Percentiles rank a stretch among this genome's conserved stretches.
Conservation (phyloP, 2,888 invertebrate genomes). For the Drosophila ochracea region DNA sequence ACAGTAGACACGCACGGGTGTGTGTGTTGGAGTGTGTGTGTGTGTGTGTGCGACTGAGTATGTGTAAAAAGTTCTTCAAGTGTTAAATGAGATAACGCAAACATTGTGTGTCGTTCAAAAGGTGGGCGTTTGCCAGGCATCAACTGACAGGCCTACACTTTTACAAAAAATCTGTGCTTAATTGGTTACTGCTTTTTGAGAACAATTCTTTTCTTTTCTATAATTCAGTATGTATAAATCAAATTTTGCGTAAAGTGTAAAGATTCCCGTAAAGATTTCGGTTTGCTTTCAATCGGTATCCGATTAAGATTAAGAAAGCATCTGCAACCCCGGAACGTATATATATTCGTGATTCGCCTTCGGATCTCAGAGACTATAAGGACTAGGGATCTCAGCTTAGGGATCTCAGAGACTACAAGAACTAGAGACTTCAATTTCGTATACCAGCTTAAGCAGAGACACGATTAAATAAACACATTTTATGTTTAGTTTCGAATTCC, state of each 20-base stretch:
- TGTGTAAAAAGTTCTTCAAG: constrained; percentile 72
- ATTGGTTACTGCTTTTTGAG: neutral
- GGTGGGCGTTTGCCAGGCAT: constrained; percentile 4
- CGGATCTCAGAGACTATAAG: too few species aligned
- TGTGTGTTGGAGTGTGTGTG: constrained; percentile 27
- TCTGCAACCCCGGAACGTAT: too few species aligned
- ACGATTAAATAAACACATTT: too few species aligned
- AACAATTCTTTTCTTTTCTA: neutral
- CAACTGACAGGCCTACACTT: constrained; percentile 18
- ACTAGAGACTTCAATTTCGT: too few species aligned
- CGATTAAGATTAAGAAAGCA: too few species aligned
- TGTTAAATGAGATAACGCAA: constrained; percentile 80
- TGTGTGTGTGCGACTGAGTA: constrained; percentile 18
- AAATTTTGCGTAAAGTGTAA: neutral
- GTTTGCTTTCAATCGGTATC: too few species aligned
- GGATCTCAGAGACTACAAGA: too few species aligned
- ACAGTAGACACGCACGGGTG: constrained; percentile 23
- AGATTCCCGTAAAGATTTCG: too few species aligned
- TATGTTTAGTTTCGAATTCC: too few species aligned
- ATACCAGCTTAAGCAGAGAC: too few species aligned
- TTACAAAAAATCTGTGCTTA: neutral
- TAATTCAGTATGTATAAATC: neutral
- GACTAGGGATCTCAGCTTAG: too few species aligned
- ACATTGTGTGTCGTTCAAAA: constrained; percentile 46
- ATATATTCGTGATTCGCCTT: too few species aligned